Conservation (phyloP, 2,888 invertebrate genomes). For the Adela reaumurella region DNA sequence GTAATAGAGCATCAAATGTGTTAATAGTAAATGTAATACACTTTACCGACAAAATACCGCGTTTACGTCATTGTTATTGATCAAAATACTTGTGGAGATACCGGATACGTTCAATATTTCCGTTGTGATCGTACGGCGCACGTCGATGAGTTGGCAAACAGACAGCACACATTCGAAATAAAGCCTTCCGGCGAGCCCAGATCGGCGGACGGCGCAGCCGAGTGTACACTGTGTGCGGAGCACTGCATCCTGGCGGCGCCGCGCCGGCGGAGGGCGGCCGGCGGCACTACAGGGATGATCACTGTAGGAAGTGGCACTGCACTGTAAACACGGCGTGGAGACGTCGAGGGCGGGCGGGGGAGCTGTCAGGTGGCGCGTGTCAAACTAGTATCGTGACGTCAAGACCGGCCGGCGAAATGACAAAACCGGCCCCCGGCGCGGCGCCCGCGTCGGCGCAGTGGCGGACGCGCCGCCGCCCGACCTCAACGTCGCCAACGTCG, state of each 20-base stretch:
- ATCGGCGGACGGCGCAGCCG: neutral
- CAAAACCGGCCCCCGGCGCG: slow-evolving; percentile 44
- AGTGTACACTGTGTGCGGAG: neutral
- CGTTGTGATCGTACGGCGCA: neutral
- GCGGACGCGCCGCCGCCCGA: slow-evolving; percentile 49
- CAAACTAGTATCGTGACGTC: slow-evolving; percentile 55
- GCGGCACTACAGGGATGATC: slow-evolving; percentile 12
- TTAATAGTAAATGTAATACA: too few relatives aligned
- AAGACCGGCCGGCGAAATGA: slow-evolving; percentile 48
- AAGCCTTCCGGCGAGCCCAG: too few relatives aligned
- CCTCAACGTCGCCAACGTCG: slow-evolving; percentile 43
- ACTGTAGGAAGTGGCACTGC: slow-evolving; percentile 44
- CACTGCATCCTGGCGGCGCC: slow-evolving; percentile 4
- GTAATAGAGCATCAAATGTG: too few relatives aligned
- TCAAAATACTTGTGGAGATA: too few relatives aligned
- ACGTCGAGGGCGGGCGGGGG: slow-evolving; percentile 40
- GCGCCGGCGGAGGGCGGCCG: too few relatives aligned
- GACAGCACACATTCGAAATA: neutral
- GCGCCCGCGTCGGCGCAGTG: slow-evolving; percentile 32
- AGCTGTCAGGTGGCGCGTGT: slow-evolving; percentile 47
- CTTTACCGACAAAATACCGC: too few relatives aligned
- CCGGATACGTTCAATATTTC: too few relatives aligned
- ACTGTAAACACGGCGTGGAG: slow-evolving; percentile 45
- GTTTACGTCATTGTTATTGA: too few relatives aligned
- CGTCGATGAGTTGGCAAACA: neutral